Base-by-base conservation (phyloP, 1,140 invertebrate species). In the Ruditapes philippinarum region DNA sequence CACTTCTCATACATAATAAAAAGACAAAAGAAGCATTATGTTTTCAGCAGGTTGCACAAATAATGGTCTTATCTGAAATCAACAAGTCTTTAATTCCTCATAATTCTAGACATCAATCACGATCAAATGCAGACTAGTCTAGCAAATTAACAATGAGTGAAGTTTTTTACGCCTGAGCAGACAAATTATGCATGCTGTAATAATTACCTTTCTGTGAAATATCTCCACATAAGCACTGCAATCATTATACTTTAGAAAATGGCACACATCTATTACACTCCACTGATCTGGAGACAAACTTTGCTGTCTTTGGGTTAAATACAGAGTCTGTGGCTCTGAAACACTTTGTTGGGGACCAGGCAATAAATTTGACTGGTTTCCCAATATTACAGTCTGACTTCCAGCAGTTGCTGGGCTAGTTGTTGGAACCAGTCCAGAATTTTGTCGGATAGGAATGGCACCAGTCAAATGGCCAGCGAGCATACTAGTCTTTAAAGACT, bases 191-290 rank as follows among this genome's bases (percentile, higher is more conserved):
- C 42, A 7, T 45, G 42, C n/a, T 33, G n/a, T 31, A 12, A 22
- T 57, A 38, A 19, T 76, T 80, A 89, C 87, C 68, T 89, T 89
- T 60, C 62, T 81, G 74, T 89, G 87, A 36, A 89, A 89, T 42
- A 82, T 80, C 42, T 89, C 87, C n/a, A 89, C 78, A 60, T 89
- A 89, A 28, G 87, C 76, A 54, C 87, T 82, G 36, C 87, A 89
- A 40, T 89, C 87, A 80, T 89, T 89, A 40, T 81, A 89, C 49
- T 89, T 89, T 0, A 89, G 78, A 38, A 89, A 89, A 57, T 89
- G 87, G 78, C 87, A 89, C 57, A 89, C 87, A 60, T 89, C 87
- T 31, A 89, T 68, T 31, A 89, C 65, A 68, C 31, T 81, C 87
- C 87, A 89, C 22, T 81, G 49, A 5, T 82, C 76, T 17, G 87